phyloP scores from a whole-genome alignment of 92 coral and sea anemone genomes.

The Epizoanthus ramosus region DNA sequence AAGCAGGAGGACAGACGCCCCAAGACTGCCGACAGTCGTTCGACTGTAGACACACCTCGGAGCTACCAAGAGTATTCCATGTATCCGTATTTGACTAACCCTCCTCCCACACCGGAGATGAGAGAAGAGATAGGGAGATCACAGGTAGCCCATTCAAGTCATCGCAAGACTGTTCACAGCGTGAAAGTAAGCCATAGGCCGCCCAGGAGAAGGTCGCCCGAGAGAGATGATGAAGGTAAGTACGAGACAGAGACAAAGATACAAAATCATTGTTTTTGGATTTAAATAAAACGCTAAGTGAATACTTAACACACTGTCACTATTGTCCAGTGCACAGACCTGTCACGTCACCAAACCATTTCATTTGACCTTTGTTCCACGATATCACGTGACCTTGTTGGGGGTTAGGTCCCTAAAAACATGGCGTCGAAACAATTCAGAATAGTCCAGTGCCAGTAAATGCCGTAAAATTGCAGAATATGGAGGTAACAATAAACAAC shows the following conservation, averaged over 20 bases:
- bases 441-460: too few species aligned
- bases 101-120: slow-evolving; percentile 14
- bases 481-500: too few species aligned
- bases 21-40: slow-evolving; percentile 55
- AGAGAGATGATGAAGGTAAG: slow-evolving; percentile 19
- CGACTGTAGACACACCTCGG: slow-evolving; percentile 44
- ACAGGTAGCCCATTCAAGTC: background rate
- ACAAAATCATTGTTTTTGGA: too few species aligned
- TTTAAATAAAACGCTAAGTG: too few species aligned
- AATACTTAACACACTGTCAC: too few species aligned
- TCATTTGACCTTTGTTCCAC: too few species aligned
- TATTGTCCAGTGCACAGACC: too few species aligned
- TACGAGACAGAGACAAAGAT: background rate
- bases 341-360: too few species aligned
- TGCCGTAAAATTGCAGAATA: too few species aligned
- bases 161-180: background rate
- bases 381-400: too few species aligned
- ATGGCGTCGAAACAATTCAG: too few species aligned
- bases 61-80: slow-evolving; percentile 58
- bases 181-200: background rate
- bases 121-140: background rate
- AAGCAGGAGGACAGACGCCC: slow-evolving; percentile 47
- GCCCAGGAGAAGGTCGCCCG: background rate
- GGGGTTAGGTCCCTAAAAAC: too few species aligned
- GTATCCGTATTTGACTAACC: slow-evolving; percentile 64